A percentile compares a stretch with the other conserved stretches of the same genome.
Conservation (phyloP, 1,140 invertebrate species). For the Latrodectus geometricus region DNA sequence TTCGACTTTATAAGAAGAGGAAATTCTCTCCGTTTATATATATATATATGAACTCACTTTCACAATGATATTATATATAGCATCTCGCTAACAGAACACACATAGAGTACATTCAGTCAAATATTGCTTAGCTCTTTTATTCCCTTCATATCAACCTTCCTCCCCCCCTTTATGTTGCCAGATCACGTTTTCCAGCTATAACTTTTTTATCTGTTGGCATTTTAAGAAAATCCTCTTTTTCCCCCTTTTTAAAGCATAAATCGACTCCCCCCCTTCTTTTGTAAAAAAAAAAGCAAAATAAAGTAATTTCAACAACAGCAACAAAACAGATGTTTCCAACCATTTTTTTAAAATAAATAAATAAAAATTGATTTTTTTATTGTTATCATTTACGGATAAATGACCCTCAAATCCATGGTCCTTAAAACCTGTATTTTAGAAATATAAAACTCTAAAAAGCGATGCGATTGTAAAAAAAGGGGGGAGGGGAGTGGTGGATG, state of each 20-base stretch:
- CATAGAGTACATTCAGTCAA: constrained; percentile 9
- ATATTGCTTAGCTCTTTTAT: neutral
- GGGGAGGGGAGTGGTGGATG: neutral
- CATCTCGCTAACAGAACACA: constrained; percentile 25
- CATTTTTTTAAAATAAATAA: constrained; percentile 9
- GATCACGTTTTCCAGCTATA: constrained; percentile 50
- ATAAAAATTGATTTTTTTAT: constrained; percentile 6
- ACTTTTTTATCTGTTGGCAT: constrained; percentile 54
- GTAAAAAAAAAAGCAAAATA: constrained; percentile 15
- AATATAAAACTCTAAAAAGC: neutral
- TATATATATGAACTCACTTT: constrained; percentile 25
- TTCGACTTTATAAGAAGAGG: constrained; percentile 45
- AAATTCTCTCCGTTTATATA: constrained; percentile 49
- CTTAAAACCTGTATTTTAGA: neutral
- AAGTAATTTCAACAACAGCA: too few relatives aligned
- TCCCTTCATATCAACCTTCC: neutral
- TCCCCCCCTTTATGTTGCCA: constrained; percentile 31
- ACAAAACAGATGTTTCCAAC: constrained; percentile 42
- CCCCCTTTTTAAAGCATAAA: constrained; percentile 2
- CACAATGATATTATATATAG: constrained; percentile 46
- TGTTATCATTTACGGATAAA: constrained; percentile 54
- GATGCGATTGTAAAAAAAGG: neutral
- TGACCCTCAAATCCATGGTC: constrained; percentile 1
- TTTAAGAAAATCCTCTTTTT: constrained; percentile 27
- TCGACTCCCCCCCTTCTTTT: neutral